These are phyloP conservation scores for Xanthia icteritia DNA, from an alignment of 2,888 invertebrate genomes.

Conservation along the genomic window DNA sequence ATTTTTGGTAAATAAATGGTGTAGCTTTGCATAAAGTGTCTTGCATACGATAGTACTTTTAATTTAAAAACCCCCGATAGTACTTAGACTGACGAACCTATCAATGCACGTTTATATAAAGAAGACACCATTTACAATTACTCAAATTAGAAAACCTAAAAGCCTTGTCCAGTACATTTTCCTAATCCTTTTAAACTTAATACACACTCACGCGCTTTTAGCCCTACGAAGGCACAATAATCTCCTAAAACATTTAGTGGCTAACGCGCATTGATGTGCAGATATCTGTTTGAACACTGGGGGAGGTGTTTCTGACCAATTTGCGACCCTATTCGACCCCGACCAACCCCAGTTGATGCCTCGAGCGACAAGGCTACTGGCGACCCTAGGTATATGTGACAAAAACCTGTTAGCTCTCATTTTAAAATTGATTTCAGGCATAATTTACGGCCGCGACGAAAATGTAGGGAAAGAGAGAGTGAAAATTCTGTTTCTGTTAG, in stretches of 20 bases:
- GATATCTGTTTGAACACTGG: conserved; percentile 62
- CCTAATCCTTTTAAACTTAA: background rate
- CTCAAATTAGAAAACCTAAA: conserved; percentile 13
- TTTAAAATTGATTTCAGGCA: conserved; percentile 66
- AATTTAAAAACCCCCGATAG: background rate
- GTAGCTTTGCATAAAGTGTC: background rate
- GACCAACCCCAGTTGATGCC: conserved; percentile 57
- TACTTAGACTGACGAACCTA: background rate
- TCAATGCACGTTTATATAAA: background rate
- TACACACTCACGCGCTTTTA: conserved; percentile 19
- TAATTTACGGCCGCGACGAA: conserved; percentile 1
- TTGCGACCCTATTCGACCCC: conserved; percentile 74
- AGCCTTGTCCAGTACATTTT: conserved; percentile 12
- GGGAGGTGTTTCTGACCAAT: conserved; percentile 77
- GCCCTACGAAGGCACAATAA: conserved; percentile 35
- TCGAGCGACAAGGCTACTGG: conserved; percentile 57
- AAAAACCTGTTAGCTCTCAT: conserved; percentile 78
- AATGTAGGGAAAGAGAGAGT: background rate
- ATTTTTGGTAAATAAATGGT: background rate
- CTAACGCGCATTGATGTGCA: conserved; percentile 57
- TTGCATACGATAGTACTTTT: background rate
- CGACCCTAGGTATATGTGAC: conserved; percentile 66
- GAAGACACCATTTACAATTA: background rate
- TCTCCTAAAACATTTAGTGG: conserved; percentile 54
- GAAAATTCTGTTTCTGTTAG: background rate